Evolutionary conservation across 37 sponge, comb jelly and placozoan species (phyloP).

Genomic region (Theonella swinhoei): DNA sequence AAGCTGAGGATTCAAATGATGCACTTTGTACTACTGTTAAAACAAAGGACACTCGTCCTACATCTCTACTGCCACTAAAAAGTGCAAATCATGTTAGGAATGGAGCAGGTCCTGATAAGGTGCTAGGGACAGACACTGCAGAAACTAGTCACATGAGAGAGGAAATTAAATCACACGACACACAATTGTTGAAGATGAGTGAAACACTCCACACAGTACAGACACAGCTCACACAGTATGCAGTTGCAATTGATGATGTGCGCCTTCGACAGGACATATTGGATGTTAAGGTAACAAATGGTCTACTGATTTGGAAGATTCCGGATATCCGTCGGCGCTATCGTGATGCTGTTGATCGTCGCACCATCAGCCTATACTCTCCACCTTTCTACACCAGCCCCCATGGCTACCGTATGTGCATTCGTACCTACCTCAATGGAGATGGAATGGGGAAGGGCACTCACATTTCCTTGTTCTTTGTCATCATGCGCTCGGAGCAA

Average conservation of each 20-base stretch:
- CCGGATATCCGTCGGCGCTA: constrained; percentile 24
- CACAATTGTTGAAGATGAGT: background rate
- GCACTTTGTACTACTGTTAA: too few species aligned
- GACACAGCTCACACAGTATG: background rate
- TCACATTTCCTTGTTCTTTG: constrained; percentile 66
- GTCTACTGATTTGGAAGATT: background rate
- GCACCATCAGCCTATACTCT: constrained; percentile 51
- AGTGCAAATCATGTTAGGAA: too few species aligned
- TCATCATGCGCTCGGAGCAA: constrained; percentile 71
- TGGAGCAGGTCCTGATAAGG: too few species aligned
- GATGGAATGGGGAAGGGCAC: constrained; percentile 73
- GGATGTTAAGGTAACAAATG: background rate
- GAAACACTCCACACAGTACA: background rate
- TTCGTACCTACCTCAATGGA: constrained; percentile 68
- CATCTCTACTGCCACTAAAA: too few species aligned
- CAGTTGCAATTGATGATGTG: background rate
- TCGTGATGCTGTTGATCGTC: constrained; percentile 53
- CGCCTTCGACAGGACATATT: background rate
- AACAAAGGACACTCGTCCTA: too few species aligned
- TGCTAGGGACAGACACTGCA: too few species aligned
- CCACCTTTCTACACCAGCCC: constrained; percentile 74
- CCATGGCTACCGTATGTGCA: constrained; percentile 77
- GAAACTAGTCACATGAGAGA: too few species aligned
- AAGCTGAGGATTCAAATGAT: too few species aligned
- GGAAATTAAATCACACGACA: background rate